These are phyloP conservation scores for Lithobates pipiens DNA, from an alignment of 2,797 vertebrate genomes.

Conservation along the genomic window DNA sequence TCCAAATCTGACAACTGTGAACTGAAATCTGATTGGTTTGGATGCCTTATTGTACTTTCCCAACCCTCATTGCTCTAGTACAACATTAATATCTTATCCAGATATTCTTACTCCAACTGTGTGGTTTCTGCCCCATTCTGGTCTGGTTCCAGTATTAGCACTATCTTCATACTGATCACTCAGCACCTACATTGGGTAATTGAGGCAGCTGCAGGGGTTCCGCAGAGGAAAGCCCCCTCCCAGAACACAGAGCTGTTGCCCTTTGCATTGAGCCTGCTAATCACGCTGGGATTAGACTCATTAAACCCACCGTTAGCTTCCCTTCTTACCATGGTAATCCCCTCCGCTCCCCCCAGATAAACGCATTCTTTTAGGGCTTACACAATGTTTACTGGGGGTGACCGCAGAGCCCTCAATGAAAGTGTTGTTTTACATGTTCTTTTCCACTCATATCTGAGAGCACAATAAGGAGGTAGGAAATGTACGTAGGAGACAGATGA, in stretches of 20 bases:
- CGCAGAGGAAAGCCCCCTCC: constrained; percentile 41
- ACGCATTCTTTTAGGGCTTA: constrained; percentile 59
- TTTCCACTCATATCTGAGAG: constrained; percentile 21
- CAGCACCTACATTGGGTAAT: neutral
- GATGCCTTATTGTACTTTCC: too few relatives aligned
- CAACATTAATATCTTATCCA: neutral
- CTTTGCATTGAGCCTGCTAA: constrained; percentile 56
- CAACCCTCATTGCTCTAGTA: too few relatives aligned
- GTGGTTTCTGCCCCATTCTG: neutral
- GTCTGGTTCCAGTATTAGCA: too few relatives aligned
- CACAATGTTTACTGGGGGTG: constrained; percentile 57
- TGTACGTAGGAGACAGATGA: neutral
- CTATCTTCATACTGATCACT: neutral
- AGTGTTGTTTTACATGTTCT: constrained; percentile 56
- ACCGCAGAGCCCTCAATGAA: constrained; percentile 60
- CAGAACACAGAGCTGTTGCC: constrained; percentile 36
- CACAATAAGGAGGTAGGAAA: constrained; percentile 41
- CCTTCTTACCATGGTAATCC: constrained; percentile 56
- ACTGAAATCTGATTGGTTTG: too few relatives aligned
- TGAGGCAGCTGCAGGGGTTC: constrained; percentile 45
- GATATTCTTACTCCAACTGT: neutral
- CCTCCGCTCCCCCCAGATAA: constrained; percentile 57
- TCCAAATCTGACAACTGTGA: too few relatives aligned
- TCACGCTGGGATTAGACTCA: constrained; percentile 57
- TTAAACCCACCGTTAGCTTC: constrained; percentile 53